A percentile compares a stretch with the other conserved stretches of the same genome.
Evolutionary conservation across 37 sponge, comb jelly and placozoan species (phyloP).

Genomic region (Petrosia ficiformis): DNA sequence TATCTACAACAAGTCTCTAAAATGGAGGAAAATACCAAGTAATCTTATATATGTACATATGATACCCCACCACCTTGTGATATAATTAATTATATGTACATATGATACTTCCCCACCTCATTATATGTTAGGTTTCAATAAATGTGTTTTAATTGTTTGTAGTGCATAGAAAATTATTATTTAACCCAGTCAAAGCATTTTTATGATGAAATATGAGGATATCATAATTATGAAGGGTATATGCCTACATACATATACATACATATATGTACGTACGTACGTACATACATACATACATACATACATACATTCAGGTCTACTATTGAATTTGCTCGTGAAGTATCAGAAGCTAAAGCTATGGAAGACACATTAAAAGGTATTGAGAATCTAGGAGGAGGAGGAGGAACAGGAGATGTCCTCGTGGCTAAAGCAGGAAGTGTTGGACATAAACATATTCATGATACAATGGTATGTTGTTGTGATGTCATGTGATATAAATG

Average conservation of each 20-base stretch:
- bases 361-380: slow-evolving; percentile 42
- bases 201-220: too few relatives aligned
- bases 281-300: background rate
- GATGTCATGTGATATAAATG: too few relatives aligned
- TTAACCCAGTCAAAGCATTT: too few relatives aligned
- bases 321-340: slow-evolving; percentile 66
- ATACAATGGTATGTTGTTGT: too few relatives aligned
- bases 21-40: slow-evolving; percentile 87
- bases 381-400: slow-evolving; percentile 29
- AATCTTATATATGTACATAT: too few relatives aligned
- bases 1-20: slow-evolving; percentile 70
- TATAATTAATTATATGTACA: background rate
- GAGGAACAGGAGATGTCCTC: background rate
- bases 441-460: too few relatives aligned
- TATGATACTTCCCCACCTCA: background rate
- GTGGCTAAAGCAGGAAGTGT: background rate
- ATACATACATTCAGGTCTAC: slow-evolving; percentile 44
- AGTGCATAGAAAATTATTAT: too few relatives aligned
- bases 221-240: too few relatives aligned
- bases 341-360: slow-evolving; percentile 51
- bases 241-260: too few relatives aligned
- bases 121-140: too few relatives aligned
- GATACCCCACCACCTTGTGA: background rate
- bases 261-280: too few relatives aligned
- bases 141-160: too few relatives aligned